phyloP scores from a whole-genome alignment of 2,113 vertebrate genomes.

The Solenodon paradoxus region DNA sequence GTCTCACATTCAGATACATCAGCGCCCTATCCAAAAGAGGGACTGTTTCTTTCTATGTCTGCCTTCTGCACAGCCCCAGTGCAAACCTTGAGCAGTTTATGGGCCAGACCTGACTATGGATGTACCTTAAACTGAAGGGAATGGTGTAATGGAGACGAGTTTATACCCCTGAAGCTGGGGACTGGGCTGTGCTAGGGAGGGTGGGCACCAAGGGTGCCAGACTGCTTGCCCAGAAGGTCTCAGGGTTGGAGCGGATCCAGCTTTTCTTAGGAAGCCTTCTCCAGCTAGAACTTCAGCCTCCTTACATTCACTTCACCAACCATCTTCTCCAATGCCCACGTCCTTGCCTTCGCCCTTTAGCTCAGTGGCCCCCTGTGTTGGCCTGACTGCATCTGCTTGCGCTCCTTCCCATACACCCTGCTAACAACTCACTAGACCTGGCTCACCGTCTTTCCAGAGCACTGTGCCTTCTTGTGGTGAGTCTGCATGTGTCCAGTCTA shows the following conservation, averaged over 20 bases:
- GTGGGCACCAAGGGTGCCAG: not conserved
- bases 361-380: not conserved
- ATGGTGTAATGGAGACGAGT: not conserved
- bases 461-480: not conserved
- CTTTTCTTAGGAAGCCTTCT: not conserved
- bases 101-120: not conserved
- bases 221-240: not conserved
- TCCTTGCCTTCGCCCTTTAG: not conserved
- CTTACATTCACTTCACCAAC: not conserved
- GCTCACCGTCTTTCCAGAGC: fast-evolving
- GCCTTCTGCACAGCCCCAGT: not conserved
- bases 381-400: not conserved
- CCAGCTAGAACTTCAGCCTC: not conserved
- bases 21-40: not conserved
- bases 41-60: not conserved
- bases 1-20: not conserved
- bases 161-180: not conserved
- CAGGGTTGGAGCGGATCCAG: not conserved
- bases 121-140: not conserved
- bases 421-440: not conserved
- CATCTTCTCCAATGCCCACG: not conserved
- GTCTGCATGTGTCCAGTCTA: not conserved
- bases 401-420: not conserved
- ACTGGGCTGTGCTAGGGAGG: not conserved
- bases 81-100: not conserved